These are phyloP conservation scores for Meloidogyne chitwoodi DNA, from an alignment of 1,140 invertebrate species.

Conservation along the genomic window DNA sequence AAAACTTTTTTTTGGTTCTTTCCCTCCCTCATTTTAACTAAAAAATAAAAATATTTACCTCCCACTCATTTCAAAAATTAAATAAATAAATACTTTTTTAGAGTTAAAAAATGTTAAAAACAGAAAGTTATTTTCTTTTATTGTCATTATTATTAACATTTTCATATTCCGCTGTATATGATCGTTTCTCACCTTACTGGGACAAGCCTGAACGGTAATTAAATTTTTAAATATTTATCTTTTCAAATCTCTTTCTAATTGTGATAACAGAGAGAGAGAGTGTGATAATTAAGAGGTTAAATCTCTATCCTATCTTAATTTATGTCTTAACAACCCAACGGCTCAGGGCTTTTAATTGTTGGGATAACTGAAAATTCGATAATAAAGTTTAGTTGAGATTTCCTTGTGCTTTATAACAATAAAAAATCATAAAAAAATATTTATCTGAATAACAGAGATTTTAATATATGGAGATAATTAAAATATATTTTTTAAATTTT, in stretches of 20 bases:
- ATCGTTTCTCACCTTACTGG: slow-evolving; percentile 12
- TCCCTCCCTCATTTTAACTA: neutral
- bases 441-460: too few relatives aligned
- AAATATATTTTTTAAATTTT: neutral
- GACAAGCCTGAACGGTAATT: slow-evolving; percentile 10
- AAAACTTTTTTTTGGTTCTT: neutral
- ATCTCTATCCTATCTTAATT: too few relatives aligned
- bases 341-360: too few relatives aligned
- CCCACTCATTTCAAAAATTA: neutral
- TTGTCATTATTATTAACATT: neutral
- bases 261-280: too few relatives aligned
- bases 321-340: too few relatives aligned
- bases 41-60: neutral
- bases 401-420: too few relatives aligned
- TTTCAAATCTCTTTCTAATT: too few relatives aligned
- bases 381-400: too few relatives aligned
- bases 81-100: neutral
- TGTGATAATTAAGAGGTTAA: neutral
- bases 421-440: too few relatives aligned
- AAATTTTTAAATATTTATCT: too few relatives aligned
- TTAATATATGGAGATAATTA: neutral
- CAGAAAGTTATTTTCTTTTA: neutral
- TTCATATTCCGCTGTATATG: slow-evolving; percentile 1
- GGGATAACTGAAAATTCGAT: too few relatives aligned
- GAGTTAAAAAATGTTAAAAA: neutral